A percentile compares a stretch with the other conserved stretches of the same genome.
phyloP scores from a whole-genome alignment of 2,797 vertebrate genomes.

The Lepus townsendii region DNA sequence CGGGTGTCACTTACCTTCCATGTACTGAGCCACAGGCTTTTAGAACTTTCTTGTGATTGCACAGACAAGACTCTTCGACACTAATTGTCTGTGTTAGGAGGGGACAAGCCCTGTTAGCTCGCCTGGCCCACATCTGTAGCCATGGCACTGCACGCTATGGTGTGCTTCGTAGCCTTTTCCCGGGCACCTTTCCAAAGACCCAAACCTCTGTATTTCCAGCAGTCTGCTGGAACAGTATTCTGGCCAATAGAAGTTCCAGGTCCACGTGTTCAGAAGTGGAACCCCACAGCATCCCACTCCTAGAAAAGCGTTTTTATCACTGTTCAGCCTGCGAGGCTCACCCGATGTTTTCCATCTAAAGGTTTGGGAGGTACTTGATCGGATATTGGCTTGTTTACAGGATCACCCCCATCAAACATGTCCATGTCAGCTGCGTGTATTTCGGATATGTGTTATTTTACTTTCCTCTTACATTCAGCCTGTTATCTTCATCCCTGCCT shows the following conservation, averaged over 20 bases:
- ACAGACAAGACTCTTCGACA: neutral
- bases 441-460: neutral
- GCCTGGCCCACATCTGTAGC: neutral
- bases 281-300: constrained; percentile 1
- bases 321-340: neutral
- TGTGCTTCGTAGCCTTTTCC: neutral
- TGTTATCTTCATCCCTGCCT: neutral
- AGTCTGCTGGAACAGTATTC: neutral
- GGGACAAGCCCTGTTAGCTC: neutral
- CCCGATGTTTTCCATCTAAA: neutral
- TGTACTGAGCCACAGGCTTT: neutral
- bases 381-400: constrained; percentile 2
- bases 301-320: constrained; percentile 13
- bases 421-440: neutral
- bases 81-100: neutral
- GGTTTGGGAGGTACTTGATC: neutral
- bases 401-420: neutral
- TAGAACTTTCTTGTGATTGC: neutral
- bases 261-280: neutral
- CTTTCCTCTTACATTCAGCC: neutral
- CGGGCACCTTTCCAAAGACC: neutral
- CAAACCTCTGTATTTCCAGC: neutral
- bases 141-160: neutral
- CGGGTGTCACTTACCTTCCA: neutral
- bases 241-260: neutral